Conservation (phyloP, 2,797 vertebrate species). For the Siniperca obscura region DNA sequence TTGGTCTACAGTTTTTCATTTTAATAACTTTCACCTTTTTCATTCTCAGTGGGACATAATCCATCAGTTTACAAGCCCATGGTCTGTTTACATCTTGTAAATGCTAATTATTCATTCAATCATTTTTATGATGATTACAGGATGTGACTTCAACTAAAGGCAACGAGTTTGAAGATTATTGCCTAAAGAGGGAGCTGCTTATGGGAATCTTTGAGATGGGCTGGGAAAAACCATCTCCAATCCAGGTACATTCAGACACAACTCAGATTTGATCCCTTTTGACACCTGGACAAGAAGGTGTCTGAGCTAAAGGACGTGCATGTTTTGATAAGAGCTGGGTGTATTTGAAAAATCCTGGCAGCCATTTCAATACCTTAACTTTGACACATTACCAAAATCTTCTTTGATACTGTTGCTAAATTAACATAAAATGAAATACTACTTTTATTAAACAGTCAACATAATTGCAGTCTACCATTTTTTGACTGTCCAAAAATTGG, state of each 20-base stretch:
- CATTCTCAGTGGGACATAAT: background rate
- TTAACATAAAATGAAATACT: background rate
- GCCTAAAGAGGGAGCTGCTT: conserved; percentile 98
- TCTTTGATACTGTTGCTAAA: background rate
- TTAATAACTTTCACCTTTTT: background rate
- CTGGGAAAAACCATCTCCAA: conserved; percentile 99
- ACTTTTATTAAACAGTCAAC: background rate
- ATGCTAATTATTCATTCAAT: background rate
- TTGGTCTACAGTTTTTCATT: background rate
- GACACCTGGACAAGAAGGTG: background rate
- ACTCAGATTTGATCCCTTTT: background rate
- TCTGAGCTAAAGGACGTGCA: background rate
- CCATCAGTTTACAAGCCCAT: background rate
- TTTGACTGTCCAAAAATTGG: background rate
- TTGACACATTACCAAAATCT: background rate
- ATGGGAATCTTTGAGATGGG: conserved; percentile 99
- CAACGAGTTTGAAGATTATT: conserved; percentile 99
- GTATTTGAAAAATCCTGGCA: background rate
- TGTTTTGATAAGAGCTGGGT: background rate
- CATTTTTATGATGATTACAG: conserved; percentile 74
- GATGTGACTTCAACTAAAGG: conserved; percentile 99
- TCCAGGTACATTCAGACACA: conserved; percentile 88
- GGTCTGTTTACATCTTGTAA: background rate
- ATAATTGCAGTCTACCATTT: background rate
- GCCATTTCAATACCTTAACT: background rate